phyloP scores from a whole-genome alignment of 2,113 vertebrate genomes.

The Fregetta grallaria region DNA sequence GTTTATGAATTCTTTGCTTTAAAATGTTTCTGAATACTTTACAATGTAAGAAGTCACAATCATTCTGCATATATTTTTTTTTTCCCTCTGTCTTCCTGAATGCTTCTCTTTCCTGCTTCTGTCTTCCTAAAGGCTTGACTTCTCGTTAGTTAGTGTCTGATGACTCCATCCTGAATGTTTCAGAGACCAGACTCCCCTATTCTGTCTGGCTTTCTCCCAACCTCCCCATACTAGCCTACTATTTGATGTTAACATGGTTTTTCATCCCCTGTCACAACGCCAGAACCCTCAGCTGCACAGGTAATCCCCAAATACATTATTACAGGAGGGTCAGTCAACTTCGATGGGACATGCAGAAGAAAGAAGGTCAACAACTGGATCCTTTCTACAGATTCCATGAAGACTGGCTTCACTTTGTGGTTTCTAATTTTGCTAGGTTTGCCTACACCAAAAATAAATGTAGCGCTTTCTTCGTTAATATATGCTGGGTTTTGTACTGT shows the following conservation, averaged over 20 bases:
- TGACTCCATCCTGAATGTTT: not conserved
- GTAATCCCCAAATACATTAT: not conserved
- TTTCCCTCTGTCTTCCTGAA: not conserved
- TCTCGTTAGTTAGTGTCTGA: not conserved
- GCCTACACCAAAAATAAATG: not conserved
- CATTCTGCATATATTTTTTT: not conserved
- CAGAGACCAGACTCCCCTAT: fast-evolving
- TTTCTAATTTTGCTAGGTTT: not conserved
- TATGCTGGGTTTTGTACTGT: not conserved
- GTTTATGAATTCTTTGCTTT: not conserved
- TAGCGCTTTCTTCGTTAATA: fast-evolving
- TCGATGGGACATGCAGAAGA: not conserved
- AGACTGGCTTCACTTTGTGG: fast-evolving
- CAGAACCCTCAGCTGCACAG: not conserved
- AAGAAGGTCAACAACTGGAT: not conserved
- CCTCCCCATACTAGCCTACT: not conserved
- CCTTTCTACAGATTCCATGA: no score
- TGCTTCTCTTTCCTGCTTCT: not conserved
- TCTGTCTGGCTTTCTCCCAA: not conserved
- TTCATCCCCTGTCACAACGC: fast-evolving
- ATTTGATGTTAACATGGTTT: not conserved
- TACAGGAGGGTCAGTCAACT: not conserved
- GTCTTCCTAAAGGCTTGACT: not conserved
- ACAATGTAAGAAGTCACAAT: not conserved
- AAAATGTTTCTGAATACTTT: not conserved